These are phyloP conservation scores for Chionoecetes opilio DNA, from an alignment of 1,140 invertebrate species.

Conservation along the genomic window DNA sequence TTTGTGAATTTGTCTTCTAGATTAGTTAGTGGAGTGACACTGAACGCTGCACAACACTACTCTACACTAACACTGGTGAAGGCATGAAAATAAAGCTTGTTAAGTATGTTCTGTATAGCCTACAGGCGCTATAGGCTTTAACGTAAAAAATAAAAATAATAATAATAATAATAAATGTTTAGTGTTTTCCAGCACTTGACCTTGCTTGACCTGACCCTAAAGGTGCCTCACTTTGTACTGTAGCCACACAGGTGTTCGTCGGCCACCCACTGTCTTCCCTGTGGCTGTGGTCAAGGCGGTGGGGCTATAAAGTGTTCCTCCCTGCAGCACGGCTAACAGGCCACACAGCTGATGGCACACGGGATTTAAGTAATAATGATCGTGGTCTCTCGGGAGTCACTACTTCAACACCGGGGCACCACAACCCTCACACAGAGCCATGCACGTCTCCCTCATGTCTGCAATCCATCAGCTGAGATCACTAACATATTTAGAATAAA, in stretches of 20 bases:
- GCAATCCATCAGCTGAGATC: constrained; percentile 40
- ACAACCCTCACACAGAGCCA: not conserved
- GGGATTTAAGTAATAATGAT: not conserved
- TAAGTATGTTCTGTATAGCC: too few relatives aligned
- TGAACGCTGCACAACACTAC: not conserved
- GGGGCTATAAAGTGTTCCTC: not conserved
- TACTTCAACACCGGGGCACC: not conserved
- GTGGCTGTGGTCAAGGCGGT: not conserved
- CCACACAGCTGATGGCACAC: not conserved
- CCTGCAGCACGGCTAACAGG: not conserved
- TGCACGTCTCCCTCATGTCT: not conserved
- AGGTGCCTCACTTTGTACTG: not conserved
- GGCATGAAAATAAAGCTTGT: not conserved
- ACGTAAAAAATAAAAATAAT: too few relatives aligned
- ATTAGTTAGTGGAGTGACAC: not conserved
- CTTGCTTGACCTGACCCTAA: not conserved
- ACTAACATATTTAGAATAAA: constrained; percentile 35
- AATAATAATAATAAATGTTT: too few relatives aligned
- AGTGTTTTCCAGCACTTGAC: not conserved
- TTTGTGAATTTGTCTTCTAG: not conserved
- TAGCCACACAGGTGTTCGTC: not conserved
- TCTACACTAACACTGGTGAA: not conserved
- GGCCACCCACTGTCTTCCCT: not conserved
- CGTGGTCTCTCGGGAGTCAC: not conserved
- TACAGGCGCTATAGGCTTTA: too few relatives aligned